Evolutionary conservation across 1,140 invertebrate species (phyloP), one percentile per base, ranked within the genome.

Genomic region (Anthonomus grandis): DNA sequence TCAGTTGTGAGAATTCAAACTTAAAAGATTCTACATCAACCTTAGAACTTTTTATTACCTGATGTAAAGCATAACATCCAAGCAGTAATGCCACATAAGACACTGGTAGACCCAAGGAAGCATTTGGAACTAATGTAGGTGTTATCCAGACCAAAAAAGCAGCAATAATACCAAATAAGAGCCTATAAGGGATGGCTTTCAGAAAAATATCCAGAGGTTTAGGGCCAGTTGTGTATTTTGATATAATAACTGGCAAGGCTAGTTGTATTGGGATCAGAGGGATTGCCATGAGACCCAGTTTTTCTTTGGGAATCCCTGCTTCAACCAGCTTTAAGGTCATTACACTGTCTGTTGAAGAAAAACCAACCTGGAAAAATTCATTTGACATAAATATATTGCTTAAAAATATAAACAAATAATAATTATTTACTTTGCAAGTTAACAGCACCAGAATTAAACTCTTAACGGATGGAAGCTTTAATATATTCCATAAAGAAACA

Each of bases 181-280:
- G 75, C 59, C 95, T 83, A 64, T 87, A 89, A 1, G 95, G 95
- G 71, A 94, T 90, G 0, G 93, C 93, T 69, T 85, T 88, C 2
- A 98, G 70, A 76, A 90, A 98, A 25, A 98, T 77, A 58, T 91
- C 83, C 74, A 99, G 82, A 3, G 96, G 95, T 55, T 83, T 79
- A 0, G 90, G 86, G 9, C 96, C 72, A 38, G 64, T 65, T 6
- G 71, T 72, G 49, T 72, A 74, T 64, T 69, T 72, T 1, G 71
- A 85, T 60, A 98, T 89, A 23, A 93, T 71, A 46, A 98, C 74
- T 8, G 97, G 96, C 62, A 99, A 78, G 24, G 97, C 74, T 44
- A 99, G 93, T 78, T 99, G 96, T 21, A 99, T 76, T 10, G 96
- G 96, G 38, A 97, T 88, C 69, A 98, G 77, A 5, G 95, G 94